A percentile compares a stretch with the other conserved stretches of the same genome.
Evolutionary conservation across 1,140 invertebrate genomes (phyloP).

Genomic region (Orius insidiosus): DNA sequence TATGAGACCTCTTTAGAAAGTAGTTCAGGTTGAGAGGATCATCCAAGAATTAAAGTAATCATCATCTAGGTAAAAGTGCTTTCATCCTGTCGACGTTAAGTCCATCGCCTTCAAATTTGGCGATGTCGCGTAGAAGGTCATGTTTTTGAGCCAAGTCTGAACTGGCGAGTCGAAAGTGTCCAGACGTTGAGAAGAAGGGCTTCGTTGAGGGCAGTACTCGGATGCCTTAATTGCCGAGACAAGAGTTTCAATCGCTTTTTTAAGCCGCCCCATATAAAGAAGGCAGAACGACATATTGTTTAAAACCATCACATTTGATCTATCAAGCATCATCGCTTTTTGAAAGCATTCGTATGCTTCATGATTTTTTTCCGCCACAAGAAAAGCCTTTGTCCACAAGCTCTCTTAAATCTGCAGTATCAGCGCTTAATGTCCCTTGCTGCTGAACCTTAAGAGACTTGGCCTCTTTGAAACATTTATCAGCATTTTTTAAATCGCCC

Average conservation of each 20-base stretch:
- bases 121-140: slow-evolving; percentile 54
- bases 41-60: too few species aligned
- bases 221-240: slow-evolving; percentile 67
- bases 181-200: slow-evolving; percentile 74
- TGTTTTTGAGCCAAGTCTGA: slow-evolving; percentile 68
- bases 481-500: slow-evolving; percentile 61
- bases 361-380: slow-evolving; percentile 63
- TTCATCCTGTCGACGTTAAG: slow-evolving; percentile 39
- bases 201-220: slow-evolving; percentile 66
- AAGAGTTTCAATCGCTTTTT: slow-evolving; percentile 64
- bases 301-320: slow-evolving; percentile 66
- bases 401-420: slow-evolving; percentile 39
- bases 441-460: slow-evolving; percentile 23
- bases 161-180: slow-evolving; percentile 82
- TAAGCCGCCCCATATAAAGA: slow-evolving; percentile 71
- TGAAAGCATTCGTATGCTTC: slow-evolving; percentile 68
- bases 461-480: slow-evolving; percentile 47
- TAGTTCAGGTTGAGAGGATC: too few species aligned
- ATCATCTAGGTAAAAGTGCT: too few species aligned
- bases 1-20: too few species aligned
- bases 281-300: slow-evolving; percentile 89
- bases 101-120: slow-evolving; percentile 66
- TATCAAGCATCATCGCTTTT: slow-evolving; percentile 58
- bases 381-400: slow-evolving; percentile 58
- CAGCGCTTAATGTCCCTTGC: slow-evolving; percentile 25